Evolutionary conservation across 2,888 invertebrate genomes (phyloP).

Genomic region (Drosophila sordidapex): DNA sequence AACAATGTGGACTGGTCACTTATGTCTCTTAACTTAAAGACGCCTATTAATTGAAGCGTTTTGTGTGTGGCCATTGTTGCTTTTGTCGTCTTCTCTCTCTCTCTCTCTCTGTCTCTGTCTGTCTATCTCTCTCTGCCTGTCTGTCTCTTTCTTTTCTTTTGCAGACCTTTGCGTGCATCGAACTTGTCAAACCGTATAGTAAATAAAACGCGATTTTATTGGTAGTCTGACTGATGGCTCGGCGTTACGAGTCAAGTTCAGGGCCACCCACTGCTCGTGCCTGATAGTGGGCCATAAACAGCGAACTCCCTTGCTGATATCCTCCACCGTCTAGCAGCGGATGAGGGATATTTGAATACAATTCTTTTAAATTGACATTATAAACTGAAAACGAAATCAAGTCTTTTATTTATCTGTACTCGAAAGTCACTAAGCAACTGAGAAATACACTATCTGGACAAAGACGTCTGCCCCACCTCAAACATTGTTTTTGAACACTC

Average conservation of each 20-base stretch:
- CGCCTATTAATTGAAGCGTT: constrained; percentile 24
- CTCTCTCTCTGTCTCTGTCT: not conserved
- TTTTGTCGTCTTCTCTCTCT: not conserved
- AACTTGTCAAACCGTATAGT: constrained; percentile 39
- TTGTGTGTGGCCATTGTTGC: not conserved
- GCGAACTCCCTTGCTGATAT: not conserved
- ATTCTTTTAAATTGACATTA: not conserved
- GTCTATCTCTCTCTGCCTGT: not conserved
- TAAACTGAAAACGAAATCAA: not conserved
- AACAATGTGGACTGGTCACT: constrained; percentile 11
- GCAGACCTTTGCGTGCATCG: constrained; percentile 31
- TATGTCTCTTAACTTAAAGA: constrained; percentile 20
- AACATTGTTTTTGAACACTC: not conserved
- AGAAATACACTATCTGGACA: not conserved
- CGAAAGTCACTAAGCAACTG: not conserved
- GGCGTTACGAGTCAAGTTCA: constrained; percentile 57
- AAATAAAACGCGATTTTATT: constrained; percentile 13
- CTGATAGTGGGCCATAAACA: not conserved
- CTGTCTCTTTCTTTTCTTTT: not conserved
- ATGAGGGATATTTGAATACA: not conserved
- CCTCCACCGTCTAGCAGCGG: not conserved
- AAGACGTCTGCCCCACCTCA: not conserved
- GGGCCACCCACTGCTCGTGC: constrained; percentile 30
- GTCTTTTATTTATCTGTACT: not conserved
- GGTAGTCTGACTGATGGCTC: constrained; percentile 10